phyloP scores from a whole-genome alignment of 1,140 invertebrate species.

The Agraylea sexmaculata region DNA sequence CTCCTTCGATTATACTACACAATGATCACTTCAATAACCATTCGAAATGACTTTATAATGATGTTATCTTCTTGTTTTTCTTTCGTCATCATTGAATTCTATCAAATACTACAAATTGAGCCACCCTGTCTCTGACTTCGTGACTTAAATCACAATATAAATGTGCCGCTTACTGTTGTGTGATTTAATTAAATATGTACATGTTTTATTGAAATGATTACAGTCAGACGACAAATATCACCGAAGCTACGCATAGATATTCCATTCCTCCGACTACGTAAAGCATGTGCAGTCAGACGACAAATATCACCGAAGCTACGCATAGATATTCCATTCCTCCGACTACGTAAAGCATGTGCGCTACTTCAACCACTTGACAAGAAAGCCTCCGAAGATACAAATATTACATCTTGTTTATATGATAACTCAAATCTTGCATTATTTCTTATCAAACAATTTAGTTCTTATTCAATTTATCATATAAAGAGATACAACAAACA shows the following conservation, averaged over 20 bases:
- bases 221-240: constrained; percentile 19
- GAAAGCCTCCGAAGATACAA: no score
- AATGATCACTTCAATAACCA: constrained; percentile 7
- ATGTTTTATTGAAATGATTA: constrained; percentile 22
- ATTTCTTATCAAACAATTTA: no score
- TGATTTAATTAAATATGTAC: constrained; percentile 9
- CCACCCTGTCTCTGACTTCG: no score
- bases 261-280: constrained; percentile 14
- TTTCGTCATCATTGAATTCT: constrained; percentile 2
- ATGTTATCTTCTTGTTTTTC: background rate
- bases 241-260: constrained; percentile 17
- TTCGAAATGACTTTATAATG: constrained; percentile 7
- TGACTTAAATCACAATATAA: no score
- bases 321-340: constrained; percentile 14
- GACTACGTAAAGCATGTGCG: no score
- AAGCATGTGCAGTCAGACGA: constrained; percentile 20
- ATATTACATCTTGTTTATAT: no score
- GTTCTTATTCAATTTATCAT: no score
- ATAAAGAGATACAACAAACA: no score
- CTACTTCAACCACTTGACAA: no score
- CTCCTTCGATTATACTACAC: constrained; percentile 8
- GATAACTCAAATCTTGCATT: no score
- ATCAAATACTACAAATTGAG: no score
- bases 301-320: constrained; percentile 18
- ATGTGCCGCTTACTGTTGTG: constrained; percentile 2